Evolutionary conservation across 1,140 invertebrate genomes (phyloP).

Genomic region (Tetragnatha versicolor): DNA sequence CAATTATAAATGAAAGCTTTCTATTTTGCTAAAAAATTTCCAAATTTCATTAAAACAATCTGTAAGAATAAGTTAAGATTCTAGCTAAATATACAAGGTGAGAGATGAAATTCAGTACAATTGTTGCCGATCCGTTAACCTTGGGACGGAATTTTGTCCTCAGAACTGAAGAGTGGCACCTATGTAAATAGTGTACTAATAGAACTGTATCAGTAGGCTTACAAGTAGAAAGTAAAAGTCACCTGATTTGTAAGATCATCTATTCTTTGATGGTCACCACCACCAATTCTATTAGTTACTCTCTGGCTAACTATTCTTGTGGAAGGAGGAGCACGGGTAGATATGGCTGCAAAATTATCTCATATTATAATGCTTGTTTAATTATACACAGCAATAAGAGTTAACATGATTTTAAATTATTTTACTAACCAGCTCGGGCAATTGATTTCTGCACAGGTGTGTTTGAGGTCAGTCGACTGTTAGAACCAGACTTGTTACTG

Average conservation of each 20-base stretch:
- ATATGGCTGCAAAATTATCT: slow-evolving; percentile 13
- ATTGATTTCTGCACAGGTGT: slow-evolving; percentile 26
- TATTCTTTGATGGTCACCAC: slow-evolving; percentile 49
- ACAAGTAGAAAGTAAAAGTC: neutral
- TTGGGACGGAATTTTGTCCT: no score
- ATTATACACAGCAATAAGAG: neutral
- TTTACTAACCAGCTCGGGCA: slow-evolving; percentile 44
- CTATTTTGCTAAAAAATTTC: no score
- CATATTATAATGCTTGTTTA: neutral
- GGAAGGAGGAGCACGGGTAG: neutral
- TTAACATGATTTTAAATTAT: neutral
- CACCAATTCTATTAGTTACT: slow-evolving; percentile 32
- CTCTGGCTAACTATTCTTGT: slow-evolving; percentile 30
- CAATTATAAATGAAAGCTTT: no score
- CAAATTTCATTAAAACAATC: no score
- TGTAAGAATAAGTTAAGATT: no score
- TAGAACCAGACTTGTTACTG: slow-evolving; percentile 39
- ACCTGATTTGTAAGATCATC: slow-evolving; percentile 52
- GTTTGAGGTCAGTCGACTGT: slow-evolving; percentile 17
- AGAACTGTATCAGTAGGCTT: no score
- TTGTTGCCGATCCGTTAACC: no score
- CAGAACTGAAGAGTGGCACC: no score
- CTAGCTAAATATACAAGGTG: no score
- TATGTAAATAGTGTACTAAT: no score
- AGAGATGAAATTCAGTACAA: no score